Evolutionary conservation across 2,797 vertebrate species (phyloP).

Genomic region (Myripristis jacobus): DNA sequence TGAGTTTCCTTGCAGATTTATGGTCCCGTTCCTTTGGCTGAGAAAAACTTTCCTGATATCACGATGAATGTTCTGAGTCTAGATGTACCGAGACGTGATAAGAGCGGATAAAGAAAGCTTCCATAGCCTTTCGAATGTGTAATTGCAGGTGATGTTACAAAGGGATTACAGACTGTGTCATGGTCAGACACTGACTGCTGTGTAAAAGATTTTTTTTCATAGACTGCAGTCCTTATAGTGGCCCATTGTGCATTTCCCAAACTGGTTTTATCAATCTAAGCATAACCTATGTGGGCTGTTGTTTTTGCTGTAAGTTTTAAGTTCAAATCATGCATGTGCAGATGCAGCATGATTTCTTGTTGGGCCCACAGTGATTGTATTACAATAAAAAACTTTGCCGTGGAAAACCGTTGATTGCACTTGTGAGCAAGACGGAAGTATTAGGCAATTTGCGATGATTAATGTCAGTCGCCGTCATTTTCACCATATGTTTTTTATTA

Average conservation of each 20-base stretch:
- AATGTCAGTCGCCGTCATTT: conserved; percentile 29
- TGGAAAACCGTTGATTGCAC: conserved; percentile 45
- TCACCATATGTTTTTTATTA: conserved; percentile 59
- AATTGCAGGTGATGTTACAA: not conserved
- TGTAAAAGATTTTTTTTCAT: no score
- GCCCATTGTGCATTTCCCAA: not conserved
- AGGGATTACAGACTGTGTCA: not conserved
- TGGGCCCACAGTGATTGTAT: conserved; percentile 21
- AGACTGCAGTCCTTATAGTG: conserved; percentile 1
- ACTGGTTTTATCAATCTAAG: conserved; percentile 16
- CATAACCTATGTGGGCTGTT: conserved; percentile 17
- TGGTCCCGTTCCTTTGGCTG: conserved; percentile 22
- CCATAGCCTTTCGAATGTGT: not conserved
- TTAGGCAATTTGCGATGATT: conserved; percentile 57
- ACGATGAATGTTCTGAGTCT: not conserved
- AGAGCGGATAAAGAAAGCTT: no score
- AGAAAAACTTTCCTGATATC: not conserved
- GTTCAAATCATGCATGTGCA: conserved; percentile 30
- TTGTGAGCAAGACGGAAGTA: conserved; percentile 50
- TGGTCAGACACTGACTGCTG: no score
- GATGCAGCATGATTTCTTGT: not conserved
- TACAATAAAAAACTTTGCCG: conserved; percentile 15
- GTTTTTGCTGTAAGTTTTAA: conserved; percentile 22
- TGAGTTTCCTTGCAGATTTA: conserved; percentile 11
- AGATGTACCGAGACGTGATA: not conserved